Evolutionary conservation across 2,888 invertebrate genomes (phyloP).

Genomic region (Agrochola lychnidis): DNA sequence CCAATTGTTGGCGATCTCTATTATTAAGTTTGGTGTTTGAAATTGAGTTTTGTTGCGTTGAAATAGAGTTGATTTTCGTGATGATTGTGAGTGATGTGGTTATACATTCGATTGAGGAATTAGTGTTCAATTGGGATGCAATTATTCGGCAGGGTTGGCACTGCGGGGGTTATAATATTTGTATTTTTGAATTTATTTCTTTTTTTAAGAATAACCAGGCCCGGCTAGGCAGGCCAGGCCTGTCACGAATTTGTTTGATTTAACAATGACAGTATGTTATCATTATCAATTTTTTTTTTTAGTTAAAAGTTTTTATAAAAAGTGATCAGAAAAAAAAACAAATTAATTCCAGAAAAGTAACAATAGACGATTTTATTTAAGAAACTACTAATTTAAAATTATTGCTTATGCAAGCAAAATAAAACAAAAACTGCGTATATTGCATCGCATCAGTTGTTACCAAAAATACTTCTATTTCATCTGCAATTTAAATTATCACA

Average conservation of each 20-base stretch:
- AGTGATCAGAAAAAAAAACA: not conserved
- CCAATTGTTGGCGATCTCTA: slow-evolving; percentile 81
- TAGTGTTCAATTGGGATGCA: slow-evolving; percentile 85
- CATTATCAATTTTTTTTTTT: not conserved
- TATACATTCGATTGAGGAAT: slow-evolving; percentile 83
- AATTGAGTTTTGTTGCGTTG: slow-evolving; percentile 69
- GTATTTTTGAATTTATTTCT: slow-evolving; percentile 61
- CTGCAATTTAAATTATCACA: not conserved
- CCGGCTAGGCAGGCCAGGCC: slow-evolving; percentile 31
- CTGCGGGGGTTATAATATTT: slow-evolving; percentile 45
- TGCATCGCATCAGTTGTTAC: not conserved
- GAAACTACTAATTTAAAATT: not conserved
- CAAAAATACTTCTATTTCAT: not conserved
- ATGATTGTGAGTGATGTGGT: slow-evolving; percentile 58
- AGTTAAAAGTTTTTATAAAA: not conserved
- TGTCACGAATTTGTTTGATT: slow-evolving; percentile 36
- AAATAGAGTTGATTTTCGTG: slow-evolving; percentile 65
- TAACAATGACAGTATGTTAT: slow-evolving; percentile 30
- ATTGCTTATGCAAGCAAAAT: not conserved
- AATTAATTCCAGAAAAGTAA: not conserved
- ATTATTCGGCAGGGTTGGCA: slow-evolving; percentile 80
- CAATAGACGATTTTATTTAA: not conserved
- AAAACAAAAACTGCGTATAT: not conserved
- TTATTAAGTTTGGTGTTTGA: slow-evolving; percentile 72
- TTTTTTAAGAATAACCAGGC: slow-evolving; percentile 53